Conservation (phyloP, 2,113 vertebrate genomes). For the Brienomyrus longianalis region DNA sequence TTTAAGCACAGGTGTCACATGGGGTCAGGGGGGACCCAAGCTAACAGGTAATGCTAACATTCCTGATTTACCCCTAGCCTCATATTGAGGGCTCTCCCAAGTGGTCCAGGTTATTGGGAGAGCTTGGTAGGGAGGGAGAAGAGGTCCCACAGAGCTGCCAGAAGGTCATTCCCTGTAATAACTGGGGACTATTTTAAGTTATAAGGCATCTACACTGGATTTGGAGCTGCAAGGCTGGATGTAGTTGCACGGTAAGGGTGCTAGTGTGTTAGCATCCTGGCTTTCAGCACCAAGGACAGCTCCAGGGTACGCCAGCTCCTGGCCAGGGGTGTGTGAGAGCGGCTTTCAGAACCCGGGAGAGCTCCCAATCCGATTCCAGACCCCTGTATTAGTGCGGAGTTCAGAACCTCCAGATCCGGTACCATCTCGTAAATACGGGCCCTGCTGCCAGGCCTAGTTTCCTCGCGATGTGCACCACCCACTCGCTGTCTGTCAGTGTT, state of each 20-base stretch:
- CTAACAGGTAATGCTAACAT: neutral
- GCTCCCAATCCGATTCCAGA: neutral
- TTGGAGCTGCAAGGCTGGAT: neutral
- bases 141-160: neutral
- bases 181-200: neutral
- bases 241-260: neutral
- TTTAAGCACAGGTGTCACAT: neutral
- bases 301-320: neutral
- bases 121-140: neutral
- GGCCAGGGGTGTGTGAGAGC: neutral
- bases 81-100: neutral
- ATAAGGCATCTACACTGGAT: neutral
- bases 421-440: neutral
- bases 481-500: neutral
- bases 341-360: neutral
- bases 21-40: neutral
- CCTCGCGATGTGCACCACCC: neutral
- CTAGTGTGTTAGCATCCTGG: neutral
- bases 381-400: neutral
- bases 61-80: neutral
- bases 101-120: neutral
- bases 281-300: neutral
- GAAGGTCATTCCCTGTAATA: neutral
- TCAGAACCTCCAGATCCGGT: neutral
- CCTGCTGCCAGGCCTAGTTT: neutral